Evolutionary conservation across 2,888 invertebrate species (phyloP).

Genomic region (Dicycla oo): DNA sequence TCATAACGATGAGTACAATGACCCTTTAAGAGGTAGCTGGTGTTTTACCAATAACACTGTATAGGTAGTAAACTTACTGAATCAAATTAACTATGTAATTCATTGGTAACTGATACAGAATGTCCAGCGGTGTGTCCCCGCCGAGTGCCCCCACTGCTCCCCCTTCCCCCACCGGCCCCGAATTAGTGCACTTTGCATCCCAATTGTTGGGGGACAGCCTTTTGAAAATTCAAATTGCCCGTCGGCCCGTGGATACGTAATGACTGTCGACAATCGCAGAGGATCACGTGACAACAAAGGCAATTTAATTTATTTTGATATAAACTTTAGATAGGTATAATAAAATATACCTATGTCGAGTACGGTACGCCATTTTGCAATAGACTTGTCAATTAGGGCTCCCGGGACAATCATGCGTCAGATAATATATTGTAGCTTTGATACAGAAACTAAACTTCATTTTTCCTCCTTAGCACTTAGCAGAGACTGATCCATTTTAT

Average conservation of each 20-base stretch:
- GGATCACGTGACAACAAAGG: slow-evolving; percentile 38
- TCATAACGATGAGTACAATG: too few species aligned
- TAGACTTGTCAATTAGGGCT: not conserved
- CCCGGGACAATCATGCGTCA: not conserved
- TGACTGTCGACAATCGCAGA: slow-evolving; percentile 49
- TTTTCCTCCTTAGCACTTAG: not conserved
- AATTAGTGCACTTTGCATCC: slow-evolving; percentile 72
- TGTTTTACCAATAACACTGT: too few species aligned
- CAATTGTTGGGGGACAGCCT: slow-evolving; percentile 58
- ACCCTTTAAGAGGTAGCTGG: too few species aligned
- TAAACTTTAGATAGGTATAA: slow-evolving; percentile 32
- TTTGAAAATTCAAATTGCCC: slow-evolving; percentile 61
- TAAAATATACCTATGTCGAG: slow-evolving; percentile 29
- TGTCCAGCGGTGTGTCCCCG: slow-evolving; percentile 67
- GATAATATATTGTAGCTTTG: not conserved
- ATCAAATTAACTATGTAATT: slow-evolving; percentile 3
- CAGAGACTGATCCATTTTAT: not conserved
- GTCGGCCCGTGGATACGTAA: slow-evolving; percentile 54
- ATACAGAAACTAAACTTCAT: not conserved
- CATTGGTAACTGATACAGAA: slow-evolving; percentile 47
- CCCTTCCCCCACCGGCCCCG: slow-evolving; percentile 60
- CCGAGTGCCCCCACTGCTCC: slow-evolving; percentile 52
- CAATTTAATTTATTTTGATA: slow-evolving; percentile 55
- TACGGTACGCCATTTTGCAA: too few species aligned
- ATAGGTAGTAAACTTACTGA: slow-evolving; percentile 11